These are phyloP conservation scores for Ormyrus nitidulus DNA, from an alignment of 2,888 invertebrate species.

Conservation along the genomic window DNA sequence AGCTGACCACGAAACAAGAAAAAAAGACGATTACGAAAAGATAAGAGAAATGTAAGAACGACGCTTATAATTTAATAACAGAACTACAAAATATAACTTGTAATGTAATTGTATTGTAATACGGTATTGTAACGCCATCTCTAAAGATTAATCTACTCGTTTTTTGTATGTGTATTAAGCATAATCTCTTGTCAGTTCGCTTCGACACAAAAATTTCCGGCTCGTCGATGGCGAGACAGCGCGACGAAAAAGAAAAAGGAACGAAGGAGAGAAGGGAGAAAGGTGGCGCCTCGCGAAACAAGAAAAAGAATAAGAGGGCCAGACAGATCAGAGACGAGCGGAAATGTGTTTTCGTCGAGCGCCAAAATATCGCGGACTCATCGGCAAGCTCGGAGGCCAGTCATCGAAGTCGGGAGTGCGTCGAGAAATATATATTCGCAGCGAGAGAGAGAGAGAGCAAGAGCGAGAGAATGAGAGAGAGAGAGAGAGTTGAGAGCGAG, in stretches of 20 bases:
- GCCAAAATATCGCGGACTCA: slow-evolving; percentile 77
- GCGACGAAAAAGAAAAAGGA: slow-evolving; percentile 7
- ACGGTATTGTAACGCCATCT: slow-evolving; percentile 69
- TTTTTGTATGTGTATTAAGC: slow-evolving; percentile 67
- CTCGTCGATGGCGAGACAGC: slow-evolving; percentile 45
- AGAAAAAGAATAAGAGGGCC: slow-evolving; percentile 61
- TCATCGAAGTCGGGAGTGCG: slow-evolving; percentile 53
- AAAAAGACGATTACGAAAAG: slow-evolving; percentile 3
- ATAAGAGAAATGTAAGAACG: slow-evolving; percentile 61
- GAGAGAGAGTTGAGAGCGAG: slow-evolving; percentile 19
- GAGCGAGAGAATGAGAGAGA: slow-evolving; percentile 31
- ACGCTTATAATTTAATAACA: slow-evolving; percentile 72
- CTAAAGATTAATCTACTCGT: slow-evolving; percentile 62
- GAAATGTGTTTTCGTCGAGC: slow-evolving; percentile 70
- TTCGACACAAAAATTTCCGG: slow-evolving; percentile 68
- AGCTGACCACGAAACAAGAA: slow-evolving; percentile 13
- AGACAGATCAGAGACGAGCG: slow-evolving; percentile 40
- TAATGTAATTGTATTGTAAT: slow-evolving; percentile 71
- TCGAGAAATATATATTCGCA: slow-evolving; percentile 45
- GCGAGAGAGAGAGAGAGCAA: slow-evolving; percentile 29
- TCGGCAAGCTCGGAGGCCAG: slow-evolving; percentile 72
- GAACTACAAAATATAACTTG: slow-evolving; percentile 69
- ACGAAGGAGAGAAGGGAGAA: slow-evolving; percentile 17
- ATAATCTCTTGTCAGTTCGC: slow-evolving; percentile 64
- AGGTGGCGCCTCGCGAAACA: slow-evolving; percentile 47